A percentile compares a stretch with the other conserved stretches of the same genome.
Evolutionary conservation across 2,113 vertebrate genomes (phyloP).

Genomic region (Nesoenas mayeri): DNA sequence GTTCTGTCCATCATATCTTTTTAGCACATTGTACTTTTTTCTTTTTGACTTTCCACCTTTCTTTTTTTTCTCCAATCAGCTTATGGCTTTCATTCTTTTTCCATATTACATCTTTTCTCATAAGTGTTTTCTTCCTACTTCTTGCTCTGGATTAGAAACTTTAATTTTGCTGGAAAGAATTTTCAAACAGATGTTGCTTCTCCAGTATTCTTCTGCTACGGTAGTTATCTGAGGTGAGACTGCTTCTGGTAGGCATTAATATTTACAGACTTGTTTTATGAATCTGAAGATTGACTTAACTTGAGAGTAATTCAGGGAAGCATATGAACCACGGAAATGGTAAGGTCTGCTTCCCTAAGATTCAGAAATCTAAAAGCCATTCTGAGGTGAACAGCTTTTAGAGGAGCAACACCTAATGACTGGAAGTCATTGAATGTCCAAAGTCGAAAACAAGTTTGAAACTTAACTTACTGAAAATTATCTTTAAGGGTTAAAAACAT

Average conservation of each 20-base stretch:
- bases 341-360: not conserved
- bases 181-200: not conserved
- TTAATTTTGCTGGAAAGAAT: not conserved
- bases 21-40: not conserved
- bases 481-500: not conserved
- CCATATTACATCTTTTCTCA: not conserved
- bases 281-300: slow-evolving; percentile 23
- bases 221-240: not conserved
- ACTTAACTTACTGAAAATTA: not conserved
- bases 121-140: not conserved
- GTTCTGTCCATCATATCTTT: not conserved
- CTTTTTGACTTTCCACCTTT: not conserved
- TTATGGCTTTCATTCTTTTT: not conserved
- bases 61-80: not conserved
- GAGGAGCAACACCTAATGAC: not conserved
- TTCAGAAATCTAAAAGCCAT: not conserved
- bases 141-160: not conserved
- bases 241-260: not conserved
- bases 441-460: not conserved
- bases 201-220: not conserved
- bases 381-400: not conserved
- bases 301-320: not conserved
- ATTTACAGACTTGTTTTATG: slow-evolving; percentile 11
- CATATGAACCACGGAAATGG: not conserved
- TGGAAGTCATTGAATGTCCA: not conserved